These are phyloP conservation scores for Dendrolimus kikuchii DNA, from an alignment of 1,140 invertebrate species.

Conservation along the genomic window DNA sequence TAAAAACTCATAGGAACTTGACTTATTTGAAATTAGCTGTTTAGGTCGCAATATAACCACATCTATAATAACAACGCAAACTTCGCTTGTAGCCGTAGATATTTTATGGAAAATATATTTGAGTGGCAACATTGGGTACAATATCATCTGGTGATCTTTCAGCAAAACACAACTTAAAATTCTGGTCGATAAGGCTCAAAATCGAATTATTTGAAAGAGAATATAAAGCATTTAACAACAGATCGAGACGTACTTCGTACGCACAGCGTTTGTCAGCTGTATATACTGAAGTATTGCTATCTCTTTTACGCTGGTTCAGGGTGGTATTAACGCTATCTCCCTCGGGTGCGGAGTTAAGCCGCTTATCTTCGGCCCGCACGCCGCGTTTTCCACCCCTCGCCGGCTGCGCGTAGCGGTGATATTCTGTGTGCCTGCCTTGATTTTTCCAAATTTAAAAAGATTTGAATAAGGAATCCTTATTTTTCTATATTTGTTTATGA, in stretches of 20 bases:
- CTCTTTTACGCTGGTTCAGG: conserved; percentile 22
- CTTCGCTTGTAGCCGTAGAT: conserved; percentile 61
- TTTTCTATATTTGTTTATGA: too few species aligned
- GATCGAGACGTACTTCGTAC: conserved; percentile 31
- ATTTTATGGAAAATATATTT: conserved; percentile 69
- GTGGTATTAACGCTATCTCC: conserved; percentile 25
- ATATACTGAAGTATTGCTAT: conserved; percentile 45
- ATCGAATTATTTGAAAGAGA: neutral
- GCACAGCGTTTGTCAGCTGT: conserved; percentile 56
- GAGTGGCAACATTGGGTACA: too few species aligned
- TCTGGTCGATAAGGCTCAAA: too few species aligned
- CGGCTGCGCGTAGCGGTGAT: conserved; percentile 48
- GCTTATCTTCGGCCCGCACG: conserved; percentile 67
- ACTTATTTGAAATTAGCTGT: conserved; percentile 67
- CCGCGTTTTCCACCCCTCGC: conserved; percentile 42
- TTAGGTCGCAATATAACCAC: conserved; percentile 45
- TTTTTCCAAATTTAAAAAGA: neutral
- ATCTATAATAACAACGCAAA: conserved; percentile 52
- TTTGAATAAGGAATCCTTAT: too few species aligned
- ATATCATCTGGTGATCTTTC: too few species aligned
- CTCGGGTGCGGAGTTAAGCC: conserved; percentile 59
- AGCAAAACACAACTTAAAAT: too few species aligned
- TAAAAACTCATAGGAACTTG: conserved; percentile 19
- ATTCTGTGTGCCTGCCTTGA: conserved; percentile 37
- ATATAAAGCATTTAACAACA: conserved; percentile 23